Evolutionary conservation across 2,888 invertebrate genomes (phyloP).

Genomic region (Spilarctia lutea): DNA sequence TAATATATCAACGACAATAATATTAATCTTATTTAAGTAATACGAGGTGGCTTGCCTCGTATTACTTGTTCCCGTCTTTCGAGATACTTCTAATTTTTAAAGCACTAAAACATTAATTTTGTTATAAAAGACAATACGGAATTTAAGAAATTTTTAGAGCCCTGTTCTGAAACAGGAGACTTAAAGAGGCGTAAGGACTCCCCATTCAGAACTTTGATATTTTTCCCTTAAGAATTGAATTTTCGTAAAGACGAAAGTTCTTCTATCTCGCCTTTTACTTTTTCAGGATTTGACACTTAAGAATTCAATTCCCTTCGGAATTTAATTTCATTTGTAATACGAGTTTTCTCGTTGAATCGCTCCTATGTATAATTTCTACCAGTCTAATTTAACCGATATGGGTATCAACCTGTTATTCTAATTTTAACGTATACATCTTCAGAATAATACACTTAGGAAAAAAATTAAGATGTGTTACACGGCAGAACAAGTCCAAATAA

Average conservation of each 20-base stretch:
- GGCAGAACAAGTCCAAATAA: too few relatives aligned
- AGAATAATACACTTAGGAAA: too few relatives aligned
- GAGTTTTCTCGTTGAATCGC: not conserved
- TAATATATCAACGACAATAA: too few relatives aligned
- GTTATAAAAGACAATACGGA: not conserved
- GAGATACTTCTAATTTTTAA: not conserved
- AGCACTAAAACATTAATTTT: not conserved
- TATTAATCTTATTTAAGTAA: too few relatives aligned
- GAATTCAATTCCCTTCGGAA: not conserved
- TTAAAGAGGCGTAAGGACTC: not conserved
- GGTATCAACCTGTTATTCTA: not conserved
- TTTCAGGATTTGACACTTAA: not conserved
- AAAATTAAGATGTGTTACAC: too few relatives aligned
- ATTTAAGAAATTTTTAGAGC: not conserved
- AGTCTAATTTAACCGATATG: not conserved
- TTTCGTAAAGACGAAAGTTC: not conserved
- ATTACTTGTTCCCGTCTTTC: too few relatives aligned
- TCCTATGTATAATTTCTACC: not conserved
- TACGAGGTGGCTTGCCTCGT: too few relatives aligned
- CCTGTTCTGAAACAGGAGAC: not conserved
- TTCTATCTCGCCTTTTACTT: not conserved
- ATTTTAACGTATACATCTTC: not conserved
- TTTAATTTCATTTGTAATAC: not conserved
- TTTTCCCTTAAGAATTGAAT: not conserved
- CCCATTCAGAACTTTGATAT: not conserved